Evolutionary conservation across 2,113 vertebrate species (phyloP), one percentile per base, ranked within the genome.

Genomic region (Myotis brandtii): DNA sequence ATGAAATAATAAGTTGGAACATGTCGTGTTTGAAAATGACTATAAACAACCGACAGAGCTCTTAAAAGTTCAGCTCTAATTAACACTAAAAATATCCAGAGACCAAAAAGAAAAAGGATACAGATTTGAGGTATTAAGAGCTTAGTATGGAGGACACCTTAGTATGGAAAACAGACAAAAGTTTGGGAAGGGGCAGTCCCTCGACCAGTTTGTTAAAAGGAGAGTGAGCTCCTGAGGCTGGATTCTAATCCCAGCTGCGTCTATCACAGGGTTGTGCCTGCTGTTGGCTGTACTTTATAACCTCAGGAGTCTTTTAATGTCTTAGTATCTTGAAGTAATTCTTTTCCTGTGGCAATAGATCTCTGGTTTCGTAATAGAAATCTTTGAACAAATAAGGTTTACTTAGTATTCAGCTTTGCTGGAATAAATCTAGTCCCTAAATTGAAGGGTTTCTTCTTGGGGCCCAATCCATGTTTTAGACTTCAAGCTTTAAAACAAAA

Each of bases 281-380:
- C 16, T 50, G n/a, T 37, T 64, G 52, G 1, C 21, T 34, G 1
- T 34, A 7, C 27, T 59, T 56, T 52, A 3, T 70, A 69, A 64
- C 34, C 27, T 30, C 16, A 1, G 3, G 34, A 50, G 27, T 34
- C 34, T 86, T 67, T 88, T 70, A 83, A 80, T 27, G 30, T 7
- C 3, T 85, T 79, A 17, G 20, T 79, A 23, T 54, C 11, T 67
- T 69, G 46, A 82, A 86, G 37, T 13, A 67, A 69, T 86, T 96
- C 9, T 79, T 92, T 94, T 86, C 50, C 32, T 84, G 32, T 79
- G 32, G 40, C 34, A 79, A 0, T 43, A 67, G 13, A 59, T n/a
- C 62, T 82, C 67, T 90, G 66, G 50, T 95, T 96, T 82, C 89
- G 18, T 93, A 70, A 83, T 69, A 37, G 40, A 95, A 86, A 46